Evolutionary conservation across 2,797 vertebrate species (phyloP).

Genomic region (Apogon talboti): DNA sequence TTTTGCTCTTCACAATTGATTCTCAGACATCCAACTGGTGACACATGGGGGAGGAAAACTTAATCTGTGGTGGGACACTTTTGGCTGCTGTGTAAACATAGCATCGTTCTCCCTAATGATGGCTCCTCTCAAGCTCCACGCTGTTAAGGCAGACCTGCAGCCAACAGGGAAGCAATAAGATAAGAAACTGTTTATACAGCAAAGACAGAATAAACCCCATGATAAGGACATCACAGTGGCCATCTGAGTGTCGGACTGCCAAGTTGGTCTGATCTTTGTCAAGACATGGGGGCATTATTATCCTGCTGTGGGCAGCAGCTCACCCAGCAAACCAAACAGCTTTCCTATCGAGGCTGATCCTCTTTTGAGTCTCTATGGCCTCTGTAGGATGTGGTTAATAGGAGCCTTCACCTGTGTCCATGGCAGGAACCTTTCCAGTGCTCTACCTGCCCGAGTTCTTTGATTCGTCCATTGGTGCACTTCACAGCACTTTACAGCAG

Average conservation of each 20-base stretch:
- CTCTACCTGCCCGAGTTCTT: background rate
- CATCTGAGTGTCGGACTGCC: conserved; percentile 29
- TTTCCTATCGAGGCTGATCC: conserved; percentile 19
- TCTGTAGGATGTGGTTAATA: conserved; percentile 8
- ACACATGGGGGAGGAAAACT: conserved; percentile 25
- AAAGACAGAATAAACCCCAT: conserved; percentile 46
- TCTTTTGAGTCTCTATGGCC: conserved; percentile 14
- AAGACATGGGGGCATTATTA: conserved; percentile 25
- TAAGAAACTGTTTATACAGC: conserved; percentile 63
- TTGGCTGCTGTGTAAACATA: conserved; percentile 46
- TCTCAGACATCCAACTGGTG: conserved; percentile 2
- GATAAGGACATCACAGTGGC: conserved; percentile 39
- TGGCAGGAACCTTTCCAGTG: conserved; percentile 16
- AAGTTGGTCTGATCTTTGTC: conserved; percentile 48
- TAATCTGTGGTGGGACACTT: conserved; percentile 32
- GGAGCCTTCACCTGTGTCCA: conserved; percentile 18
- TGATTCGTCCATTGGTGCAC: conserved; percentile 9
- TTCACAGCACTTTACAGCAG: background rate
- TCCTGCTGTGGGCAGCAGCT: conserved; percentile 20
- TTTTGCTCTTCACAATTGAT: conserved; percentile 1
- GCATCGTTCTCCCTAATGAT: conserved; percentile 53
- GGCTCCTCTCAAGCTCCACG: conserved; percentile 36
- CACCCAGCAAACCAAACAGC: conserved; percentile 39
- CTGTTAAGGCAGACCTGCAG: conserved; percentile 42
- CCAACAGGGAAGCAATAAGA: conserved; percentile 49